phyloP scores from a whole-genome alignment of 2,113 vertebrate species.

The Malaclemys terrapin region DNA sequence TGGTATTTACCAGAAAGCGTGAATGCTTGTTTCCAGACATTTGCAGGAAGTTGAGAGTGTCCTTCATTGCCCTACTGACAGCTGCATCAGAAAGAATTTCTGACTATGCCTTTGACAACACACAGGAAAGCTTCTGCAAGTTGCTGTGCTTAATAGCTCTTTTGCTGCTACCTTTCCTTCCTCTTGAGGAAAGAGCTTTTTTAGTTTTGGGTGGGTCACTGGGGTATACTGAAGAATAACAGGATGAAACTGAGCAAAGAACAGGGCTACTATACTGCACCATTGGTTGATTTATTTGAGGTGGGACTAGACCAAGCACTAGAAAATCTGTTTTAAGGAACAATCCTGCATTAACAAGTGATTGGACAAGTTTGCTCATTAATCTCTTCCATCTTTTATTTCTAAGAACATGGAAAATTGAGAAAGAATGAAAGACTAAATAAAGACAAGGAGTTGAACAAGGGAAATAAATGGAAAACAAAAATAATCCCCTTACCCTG shows the following conservation, averaged over 20 bases:
- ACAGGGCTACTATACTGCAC: neutral
- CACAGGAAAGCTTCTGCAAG: conserved; percentile 54
- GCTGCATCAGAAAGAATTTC: conserved; percentile 44
- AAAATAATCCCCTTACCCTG: neutral
- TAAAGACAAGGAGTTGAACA: neutral
- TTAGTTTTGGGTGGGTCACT: neutral
- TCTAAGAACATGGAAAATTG: neutral
- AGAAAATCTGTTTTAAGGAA: neutral
- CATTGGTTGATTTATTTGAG: neutral
- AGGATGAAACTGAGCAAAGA: neutral
- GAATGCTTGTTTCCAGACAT: conserved; percentile 46
- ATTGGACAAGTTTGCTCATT: neutral
- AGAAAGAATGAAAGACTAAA: neutral
- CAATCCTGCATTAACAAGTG: neutral
- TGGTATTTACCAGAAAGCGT: neutral
- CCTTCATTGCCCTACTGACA: conserved; percentile 26
- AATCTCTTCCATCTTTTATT: neutral
- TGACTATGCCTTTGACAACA: conserved; percentile 30
- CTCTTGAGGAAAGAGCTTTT: neutral
- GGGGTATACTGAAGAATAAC: neutral
- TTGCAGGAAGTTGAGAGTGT: conserved; percentile 36
- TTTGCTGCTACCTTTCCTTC: conserved; percentile 42
- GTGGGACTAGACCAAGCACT: neutral
- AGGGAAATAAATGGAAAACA: conserved; percentile 8
- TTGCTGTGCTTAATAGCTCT: conserved; percentile 33